Evolutionary conservation across 1,140 invertebrate species (phyloP).

Genomic region (Drosophila tropicalis): DNA sequence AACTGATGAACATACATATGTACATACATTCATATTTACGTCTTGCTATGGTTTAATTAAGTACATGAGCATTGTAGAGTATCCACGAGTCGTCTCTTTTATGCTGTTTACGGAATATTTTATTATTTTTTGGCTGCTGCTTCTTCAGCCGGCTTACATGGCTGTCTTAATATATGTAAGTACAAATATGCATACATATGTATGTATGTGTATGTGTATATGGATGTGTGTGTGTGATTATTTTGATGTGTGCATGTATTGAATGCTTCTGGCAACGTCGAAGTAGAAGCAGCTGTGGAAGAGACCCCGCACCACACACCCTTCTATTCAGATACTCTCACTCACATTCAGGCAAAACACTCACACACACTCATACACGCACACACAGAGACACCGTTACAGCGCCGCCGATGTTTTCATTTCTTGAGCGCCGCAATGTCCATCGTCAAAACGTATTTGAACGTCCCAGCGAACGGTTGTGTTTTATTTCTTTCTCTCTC

Average conservation of each 20-base stretch:
- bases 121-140: conserved; percentile 18
- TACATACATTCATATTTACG: too few relatives aligned
- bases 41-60: too few relatives aligned
- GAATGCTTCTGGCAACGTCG: conserved; percentile 65
- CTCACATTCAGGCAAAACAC: conserved; percentile 8
- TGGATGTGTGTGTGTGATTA: neutral
- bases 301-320: conserved; percentile 25
- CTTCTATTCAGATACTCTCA: conserved; percentile 16
- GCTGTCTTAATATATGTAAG: neutral
- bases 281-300: conserved; percentile 31
- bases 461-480: conserved; percentile 75
- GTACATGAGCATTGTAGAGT: neutral
- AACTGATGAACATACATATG: too few relatives aligned
- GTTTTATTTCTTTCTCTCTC: conserved; percentile 26
- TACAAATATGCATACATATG: neutral
- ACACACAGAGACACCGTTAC: conserved; percentile 33
- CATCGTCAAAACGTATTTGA: conserved; percentile 75
- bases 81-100: neutral
- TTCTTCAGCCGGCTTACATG: conserved; percentile 50
- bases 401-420: conserved; percentile 53
- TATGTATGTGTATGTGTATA: conserved; percentile 1
- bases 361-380: conserved; percentile 8
- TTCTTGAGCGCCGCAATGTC: conserved; percentile 48
- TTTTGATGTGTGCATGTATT: conserved; percentile 29
- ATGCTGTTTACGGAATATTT: neutral